Evolutionary conservation across 2,888 invertebrate species (phyloP), one percentile per base, ranked within the genome.

Genomic region (Serripes groenlandicus): DNA sequence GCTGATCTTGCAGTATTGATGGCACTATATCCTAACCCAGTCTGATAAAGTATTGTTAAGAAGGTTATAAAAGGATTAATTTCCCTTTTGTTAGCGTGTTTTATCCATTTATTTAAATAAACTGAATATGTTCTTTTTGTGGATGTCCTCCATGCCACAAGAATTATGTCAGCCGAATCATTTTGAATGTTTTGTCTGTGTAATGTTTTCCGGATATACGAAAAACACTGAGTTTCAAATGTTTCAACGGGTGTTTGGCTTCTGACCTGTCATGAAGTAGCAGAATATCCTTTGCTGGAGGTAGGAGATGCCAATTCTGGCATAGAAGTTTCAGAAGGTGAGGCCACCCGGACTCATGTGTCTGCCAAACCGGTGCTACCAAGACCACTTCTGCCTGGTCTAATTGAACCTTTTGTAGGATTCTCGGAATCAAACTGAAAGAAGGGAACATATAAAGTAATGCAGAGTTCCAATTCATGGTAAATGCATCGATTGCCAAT

Each of bases 311-410:
- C n/a, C 52, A 28, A 1, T 11, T 5, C 11, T 56, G 34, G 23
- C 60, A 32, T 21, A 73, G 28, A 23, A 74, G 26, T 2, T 49
- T 56, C 21, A 69, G 1, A 3, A 79, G 69, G 3, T 37, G 26
- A n/a, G 74, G 74, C 74, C 74, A 74, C 78, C 78, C 73, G 18
- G 21, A 58, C n/a, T n/a, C n/a, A 23, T 74, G 79, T 35, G 79
- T 78, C 23, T 52, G 26, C 78, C 73, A 78, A 0, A 78, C 37
- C 69, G 74, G 78, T n/a, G 74, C 78, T 3, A 78, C 34, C 23
- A 78, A 23, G 18, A 73, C 30, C 4, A 37, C 78, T 34, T 78
- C 73, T n/a, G 69, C 68, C 28, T 37, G 26, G 26, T 79, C 78
- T 26, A 11, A 7, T n/a, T 60, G 21, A 32, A 79, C 1, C 49